Base-by-base conservation (phyloP, 2,888 invertebrate genomes). In the Nebria brevicollis region DNA sequence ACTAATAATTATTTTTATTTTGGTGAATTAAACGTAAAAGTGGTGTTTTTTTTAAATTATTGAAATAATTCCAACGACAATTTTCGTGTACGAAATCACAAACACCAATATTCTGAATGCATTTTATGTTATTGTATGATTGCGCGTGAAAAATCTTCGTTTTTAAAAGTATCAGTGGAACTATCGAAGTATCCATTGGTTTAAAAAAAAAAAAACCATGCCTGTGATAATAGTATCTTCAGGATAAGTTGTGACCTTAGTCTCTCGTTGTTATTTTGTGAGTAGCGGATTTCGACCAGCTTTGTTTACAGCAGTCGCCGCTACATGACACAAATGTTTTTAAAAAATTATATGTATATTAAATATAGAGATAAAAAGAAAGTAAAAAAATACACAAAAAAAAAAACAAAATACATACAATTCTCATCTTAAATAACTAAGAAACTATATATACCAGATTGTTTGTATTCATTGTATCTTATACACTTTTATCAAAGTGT, bases 201-300 rank as follows among this genome's bases (percentile, higher is more conserved):
- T 83, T 75, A 72, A 26, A 68, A 78, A 84, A 83, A 86, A 87
- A 86, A 86, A 88, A 90, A 91, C 91, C 91, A 91, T 91, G 92
- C 92, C 92, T 92, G 92, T 92, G 92, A 92, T 92, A 92, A 92
- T 92, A 92, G 92, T 91, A 92, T 92, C 91, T 92, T 92, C 91
- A 92, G 92, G 92, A 92, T 92, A 92, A 92, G 92, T 92, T 92
- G 91, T 92, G 92, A 92, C 92, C 91, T 92, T 92, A 91, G 91
- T 91, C 91, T 91, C 91, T 91, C 88, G 89, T 89, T 89, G 88
- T 90, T 89, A 89, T 89, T 89, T 89, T 88, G 87, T 86, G 89
- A 87, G 86, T 85, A 84, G 84, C 84, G 85, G 85, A 54, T 54
- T 54, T 81, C 83, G 83, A 77, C 84, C 83, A 83, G 83, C 84